A percentile compares a stretch with the other conserved stretches of the same genome.
Conservation (phyloP, 1,140 invertebrate genomes). For the Zaprionus vittiger region DNA sequence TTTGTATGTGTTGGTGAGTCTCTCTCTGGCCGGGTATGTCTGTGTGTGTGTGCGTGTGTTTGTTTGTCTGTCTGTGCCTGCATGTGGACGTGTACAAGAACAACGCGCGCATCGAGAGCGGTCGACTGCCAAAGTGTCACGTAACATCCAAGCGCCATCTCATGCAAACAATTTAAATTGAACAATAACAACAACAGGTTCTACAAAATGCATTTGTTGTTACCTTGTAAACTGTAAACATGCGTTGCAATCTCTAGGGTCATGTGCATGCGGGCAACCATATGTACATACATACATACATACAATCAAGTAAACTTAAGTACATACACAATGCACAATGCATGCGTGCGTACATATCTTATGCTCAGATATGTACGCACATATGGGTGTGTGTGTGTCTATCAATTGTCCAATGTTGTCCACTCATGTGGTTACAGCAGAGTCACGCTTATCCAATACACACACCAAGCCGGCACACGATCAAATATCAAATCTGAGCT, state of each 20-base stretch:
- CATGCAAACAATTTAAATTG: slow-evolving; percentile 40
- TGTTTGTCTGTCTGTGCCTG: slow-evolving; percentile 21
- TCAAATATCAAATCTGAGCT: not conserved
- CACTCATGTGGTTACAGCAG: not conserved
- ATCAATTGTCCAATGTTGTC: slow-evolving; percentile 11
- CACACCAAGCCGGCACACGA: slow-evolving; percentile 11
- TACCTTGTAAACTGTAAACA: slow-evolving; percentile 35
- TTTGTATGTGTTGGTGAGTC: slow-evolving; percentile 10
- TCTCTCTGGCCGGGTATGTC: not conserved
- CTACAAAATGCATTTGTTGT: slow-evolving; percentile 24
- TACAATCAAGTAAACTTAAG: slow-evolving; percentile 1
- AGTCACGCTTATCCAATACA: slow-evolving; percentile 26
- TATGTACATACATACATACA: slow-evolving; percentile 4
- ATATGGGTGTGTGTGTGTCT: slow-evolving; percentile 18
- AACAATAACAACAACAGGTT: slow-evolving; percentile 33
- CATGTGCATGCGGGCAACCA: not conserved
- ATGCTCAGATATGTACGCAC: slow-evolving; percentile 3
- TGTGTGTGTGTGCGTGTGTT: slow-evolving; percentile 15
- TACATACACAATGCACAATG: slow-evolving; percentile 16
- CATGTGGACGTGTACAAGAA: slow-evolving; percentile 59
- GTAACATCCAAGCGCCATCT: slow-evolving; percentile 57
- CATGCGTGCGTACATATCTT: slow-evolving; percentile 2
- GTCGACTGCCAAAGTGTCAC: slow-evolving; percentile 66
- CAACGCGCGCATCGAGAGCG: slow-evolving; percentile 56
- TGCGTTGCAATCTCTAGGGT: not conserved